Evolutionary conservation across 2,113 vertebrate species (phyloP), one percentile per base, ranked within the genome.

Genomic region (Chloropsis hardwickii): DNA sequence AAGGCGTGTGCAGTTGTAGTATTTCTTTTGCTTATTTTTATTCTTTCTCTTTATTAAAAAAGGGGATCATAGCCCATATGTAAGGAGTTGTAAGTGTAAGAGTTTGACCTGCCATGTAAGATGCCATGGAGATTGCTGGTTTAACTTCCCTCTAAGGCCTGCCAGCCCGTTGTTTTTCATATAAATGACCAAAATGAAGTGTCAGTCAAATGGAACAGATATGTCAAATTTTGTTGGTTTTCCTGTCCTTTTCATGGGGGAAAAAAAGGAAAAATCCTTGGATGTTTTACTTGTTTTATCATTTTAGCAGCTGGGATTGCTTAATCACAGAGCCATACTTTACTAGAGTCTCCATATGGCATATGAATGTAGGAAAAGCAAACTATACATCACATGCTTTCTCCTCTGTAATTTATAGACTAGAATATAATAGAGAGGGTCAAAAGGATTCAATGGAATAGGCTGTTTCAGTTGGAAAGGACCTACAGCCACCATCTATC

Each of bases 241-340:
- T 42, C n/a, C 53, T 3, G 1, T 44, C 42, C 27, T 90, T 92
- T 93, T 80, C 35, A 58, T 70, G 54, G 92, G 23, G 28, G 2
- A 8, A 29, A 19, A 40, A 76, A 78, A 50, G 45, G n/a, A 87
- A 0, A 88, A 86, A 80, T 54, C 29, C 50, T 94, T 80, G 67
- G 50, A 92, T 92, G 42, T 95, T 96, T 95, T 83, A 50, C 82
- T 93, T 77, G 28, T 14, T 92, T 94, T 92, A 86, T 83, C 80
- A 58, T 35, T 92, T 88, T 62, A 86, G 76, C 92, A 94, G 67
- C 82, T 94, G 88, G 64, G 76, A 58, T 90, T 93, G 67, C 71
- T 92, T 94, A 86, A 94, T 92, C 71, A 94, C 54, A 88, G 51
- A 88, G 64, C 21, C 56, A 14, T 88, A 80, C 90, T 96, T 92